Conservation (phyloP, 2,113 vertebrate species). For the Oenanthe oenanthe region DNA sequence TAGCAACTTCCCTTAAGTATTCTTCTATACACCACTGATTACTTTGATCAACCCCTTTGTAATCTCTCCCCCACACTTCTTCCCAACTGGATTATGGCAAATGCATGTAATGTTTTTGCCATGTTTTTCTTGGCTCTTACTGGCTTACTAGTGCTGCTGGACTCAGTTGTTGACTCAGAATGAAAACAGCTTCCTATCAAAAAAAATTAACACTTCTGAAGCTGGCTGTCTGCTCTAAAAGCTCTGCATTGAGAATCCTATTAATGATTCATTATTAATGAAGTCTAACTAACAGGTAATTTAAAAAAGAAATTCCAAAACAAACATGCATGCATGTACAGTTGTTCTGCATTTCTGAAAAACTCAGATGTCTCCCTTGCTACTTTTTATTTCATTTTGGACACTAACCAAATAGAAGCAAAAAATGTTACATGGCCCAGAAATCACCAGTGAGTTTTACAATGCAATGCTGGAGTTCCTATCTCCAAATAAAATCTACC, state of each 20-base stretch:
- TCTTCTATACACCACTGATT: neutral
- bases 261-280: neutral
- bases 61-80: neutral
- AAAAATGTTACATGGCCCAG: neutral
- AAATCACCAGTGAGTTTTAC: neutral
- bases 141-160: neutral
- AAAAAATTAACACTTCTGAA: slow-evolving; percentile 10
- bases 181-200: neutral
- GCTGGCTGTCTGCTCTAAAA: neutral
- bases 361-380: neutral
- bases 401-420: neutral
- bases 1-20: slow-evolving; percentile 12
- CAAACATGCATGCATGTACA: neutral
- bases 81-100: neutral
- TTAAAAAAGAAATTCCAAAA: neutral
- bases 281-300: neutral
- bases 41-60: slow-evolving; percentile 19
- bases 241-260: neutral
- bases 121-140: slow-evolving; percentile 27
- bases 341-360: neutral
- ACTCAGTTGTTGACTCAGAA: neutral
- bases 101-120: neutral
- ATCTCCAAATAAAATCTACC: neutral
- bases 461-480: neutral
- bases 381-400: neutral